A percentile compares a stretch with the other conserved stretches of the same genome.
Conservation (phyloP, 2,888 invertebrate genomes). For the Ectemnius lituratus region DNA sequence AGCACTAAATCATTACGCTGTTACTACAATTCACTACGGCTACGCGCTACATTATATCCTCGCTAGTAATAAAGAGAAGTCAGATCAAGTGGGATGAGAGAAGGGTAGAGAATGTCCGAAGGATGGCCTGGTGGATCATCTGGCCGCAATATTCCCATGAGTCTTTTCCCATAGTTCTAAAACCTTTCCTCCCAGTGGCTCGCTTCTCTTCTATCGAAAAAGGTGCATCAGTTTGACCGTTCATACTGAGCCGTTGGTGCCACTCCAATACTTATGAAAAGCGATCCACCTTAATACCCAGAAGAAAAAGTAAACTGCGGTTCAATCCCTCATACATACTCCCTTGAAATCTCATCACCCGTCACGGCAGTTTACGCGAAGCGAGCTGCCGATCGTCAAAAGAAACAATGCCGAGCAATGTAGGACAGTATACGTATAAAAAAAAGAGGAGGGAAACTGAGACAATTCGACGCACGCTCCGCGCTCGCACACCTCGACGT, state of each 20-base stretch:
- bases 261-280: no score
- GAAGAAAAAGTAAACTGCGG: background rate
- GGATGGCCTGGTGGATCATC: slow-evolving; percentile 1
- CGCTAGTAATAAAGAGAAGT: slow-evolving; percentile 35
- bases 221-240: background rate
- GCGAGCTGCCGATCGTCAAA: slow-evolving; percentile 35
- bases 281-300: background rate
- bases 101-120: slow-evolving; percentile 16
- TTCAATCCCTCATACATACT: background rate
- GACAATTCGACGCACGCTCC: slow-evolving; percentile 13
- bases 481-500: background rate
- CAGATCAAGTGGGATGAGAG: slow-evolving; percentile 6
- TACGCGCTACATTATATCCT: slow-evolving; percentile 47
- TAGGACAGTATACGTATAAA: background rate
- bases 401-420: slow-evolving; percentile 7
- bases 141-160: background rate
- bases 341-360: slow-evolving; percentile 18
- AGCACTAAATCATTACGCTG: slow-evolving; percentile 25
- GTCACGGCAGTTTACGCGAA: slow-evolving; percentile 14
- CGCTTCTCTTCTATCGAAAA: background rate
- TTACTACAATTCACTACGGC: slow-evolving; percentile 41
- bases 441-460: background rate
- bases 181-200: background rate
- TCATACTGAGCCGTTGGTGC: background rate
- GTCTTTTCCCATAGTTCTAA: background rate